phyloP scores from a whole-genome alignment of 2,888 invertebrate species.

The Melanostoma scalare region DNA sequence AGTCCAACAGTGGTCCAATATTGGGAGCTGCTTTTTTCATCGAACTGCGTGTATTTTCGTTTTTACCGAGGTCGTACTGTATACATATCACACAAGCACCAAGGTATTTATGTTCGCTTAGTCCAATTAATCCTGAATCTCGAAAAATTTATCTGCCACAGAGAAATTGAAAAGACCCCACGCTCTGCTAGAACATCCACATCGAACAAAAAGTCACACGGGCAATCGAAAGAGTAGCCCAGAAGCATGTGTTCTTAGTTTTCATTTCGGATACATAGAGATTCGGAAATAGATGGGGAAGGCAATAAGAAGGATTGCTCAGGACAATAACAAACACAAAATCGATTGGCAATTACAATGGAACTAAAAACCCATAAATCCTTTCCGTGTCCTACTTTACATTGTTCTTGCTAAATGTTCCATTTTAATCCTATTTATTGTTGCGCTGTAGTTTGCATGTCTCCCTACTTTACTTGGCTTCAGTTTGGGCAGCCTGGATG shows the following conservation, averaged over 20 bases:
- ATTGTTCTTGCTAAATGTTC: slow-evolving; percentile 74
- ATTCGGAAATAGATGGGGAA: slow-evolving; percentile 30
- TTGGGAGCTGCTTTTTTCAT: too few relatives aligned
- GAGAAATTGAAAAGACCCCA: slow-evolving; percentile 62
- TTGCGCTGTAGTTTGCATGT: slow-evolving; percentile 73
- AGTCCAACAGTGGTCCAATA: too few relatives aligned
- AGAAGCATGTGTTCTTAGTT: slow-evolving; percentile 68
- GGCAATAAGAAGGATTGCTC: slow-evolving; percentile 54
- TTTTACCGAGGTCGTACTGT: slow-evolving; percentile 19
- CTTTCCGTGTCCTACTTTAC: slow-evolving; percentile 74
- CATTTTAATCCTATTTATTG: slow-evolving; percentile 74
- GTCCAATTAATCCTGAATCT: slow-evolving; percentile 71
- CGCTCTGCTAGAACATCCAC: slow-evolving; percentile 43
- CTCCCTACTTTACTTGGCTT: slow-evolving; percentile 65
- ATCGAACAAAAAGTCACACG: slow-evolving; percentile 62
- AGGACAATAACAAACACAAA: slow-evolving; percentile 74
- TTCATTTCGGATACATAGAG: slow-evolving; percentile 47
- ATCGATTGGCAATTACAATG: slow-evolving; percentile 76
- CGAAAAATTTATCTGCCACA: slow-evolving; percentile 66
- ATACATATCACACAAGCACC: slow-evolving; percentile 63
- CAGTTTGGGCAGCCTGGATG: slow-evolving; percentile 39
- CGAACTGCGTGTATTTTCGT: too few relatives aligned
- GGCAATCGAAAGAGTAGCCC: slow-evolving; percentile 47
- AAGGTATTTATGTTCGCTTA: slow-evolving; percentile 69
- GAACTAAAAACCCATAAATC: slow-evolving; percentile 76